Conservation (phyloP, 2,113 vertebrate genomes). For the Labrus mixtus region DNA sequence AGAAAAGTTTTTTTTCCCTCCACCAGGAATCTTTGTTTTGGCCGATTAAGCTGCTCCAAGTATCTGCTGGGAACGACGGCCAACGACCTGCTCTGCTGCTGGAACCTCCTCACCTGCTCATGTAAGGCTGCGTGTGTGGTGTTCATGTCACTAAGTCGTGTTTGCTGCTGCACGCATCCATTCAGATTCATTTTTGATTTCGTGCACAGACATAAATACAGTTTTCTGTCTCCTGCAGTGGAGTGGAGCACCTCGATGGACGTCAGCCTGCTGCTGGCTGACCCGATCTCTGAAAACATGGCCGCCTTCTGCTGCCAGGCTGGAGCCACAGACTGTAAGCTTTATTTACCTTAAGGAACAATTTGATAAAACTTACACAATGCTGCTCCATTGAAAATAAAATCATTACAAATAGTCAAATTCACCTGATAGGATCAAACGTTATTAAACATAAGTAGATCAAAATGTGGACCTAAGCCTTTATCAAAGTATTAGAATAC, state of each 20-base stretch:
- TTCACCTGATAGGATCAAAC: no score
- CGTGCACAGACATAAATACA: neutral
- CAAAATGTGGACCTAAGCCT: no score
- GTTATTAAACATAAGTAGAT: no score
- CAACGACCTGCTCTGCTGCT: slow-evolving; percentile 90
- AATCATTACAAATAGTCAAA: no score
- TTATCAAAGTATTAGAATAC: no score
- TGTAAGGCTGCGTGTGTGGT: slow-evolving; percentile 78
- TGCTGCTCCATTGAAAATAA: no score
- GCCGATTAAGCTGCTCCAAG: slow-evolving; percentile 91
- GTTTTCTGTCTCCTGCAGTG: slow-evolving; percentile 81
- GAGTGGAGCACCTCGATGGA: slow-evolving; percentile 92
- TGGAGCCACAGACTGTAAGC: slow-evolving; percentile 89
- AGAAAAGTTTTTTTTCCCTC: slow-evolving; percentile 36
- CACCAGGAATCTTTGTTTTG: slow-evolving; percentile 93
- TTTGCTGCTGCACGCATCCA: no score
- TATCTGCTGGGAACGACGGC: slow-evolving; percentile 91
- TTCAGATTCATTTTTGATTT: neutral
- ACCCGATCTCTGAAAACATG: slow-evolving; percentile 91
- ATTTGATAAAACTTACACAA: no score
- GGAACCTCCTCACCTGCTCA: slow-evolving; percentile 96
- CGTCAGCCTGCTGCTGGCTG: slow-evolving; percentile 84
- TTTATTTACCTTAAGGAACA: neutral
- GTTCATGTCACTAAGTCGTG: neutral
- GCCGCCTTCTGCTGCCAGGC: slow-evolving; percentile 86